Evolutionary conservation across 2,888 invertebrate genomes (phyloP), one percentile per base, ranked within the genome.

Genomic region (Synergus umbraculus): DNA sequence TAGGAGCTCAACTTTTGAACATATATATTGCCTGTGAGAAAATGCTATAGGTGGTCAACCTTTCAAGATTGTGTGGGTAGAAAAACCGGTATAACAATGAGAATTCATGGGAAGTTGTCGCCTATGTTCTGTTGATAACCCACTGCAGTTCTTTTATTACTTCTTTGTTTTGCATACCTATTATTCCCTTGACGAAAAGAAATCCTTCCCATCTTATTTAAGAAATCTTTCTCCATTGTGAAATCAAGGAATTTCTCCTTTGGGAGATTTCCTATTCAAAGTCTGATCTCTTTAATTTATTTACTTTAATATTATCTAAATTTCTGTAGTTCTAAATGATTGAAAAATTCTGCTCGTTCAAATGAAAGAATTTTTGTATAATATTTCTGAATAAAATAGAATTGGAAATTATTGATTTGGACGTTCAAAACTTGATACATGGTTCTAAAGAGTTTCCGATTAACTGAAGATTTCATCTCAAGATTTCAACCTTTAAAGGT

Each of bases 51-150:
- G 73, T 73, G 73, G 73, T 73, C 73, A 73, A 54, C 73, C 73
- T 73, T 73, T 73, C n/a, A 37, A 73, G 46, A 54, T 54, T n/a
- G 54, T 46, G 73, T 73, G 54, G 73, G 73, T 54, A 54, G 73
- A 54, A 73, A 66, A 54, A 73, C 73, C 73, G 73, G 73, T 73
- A 73, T 54, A 73, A 73, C 73, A 73, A 73, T 73, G 10, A 37
- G 37, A 49, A 29, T 37, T 29, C 49, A 73, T 73, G 73, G 73
- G 73, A 73, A 54, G 73, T 73, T 73, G 54, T 73, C 73, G 49
- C 54, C 73, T 73, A 49, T 54, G n/a, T 41, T 73, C 73, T 12
- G n/a, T n/a, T 54, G 49, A 73, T 54, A 73, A 73, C 73, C 29
- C 29, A 69, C 69, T 69, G 49, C n/a, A 60, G 12, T 73, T 73